Percentiles rank a stretch among this genome's conserved stretches.
Conservation (phyloP, 2,888 invertebrate species). For the Periphyllus acericola region DNA sequence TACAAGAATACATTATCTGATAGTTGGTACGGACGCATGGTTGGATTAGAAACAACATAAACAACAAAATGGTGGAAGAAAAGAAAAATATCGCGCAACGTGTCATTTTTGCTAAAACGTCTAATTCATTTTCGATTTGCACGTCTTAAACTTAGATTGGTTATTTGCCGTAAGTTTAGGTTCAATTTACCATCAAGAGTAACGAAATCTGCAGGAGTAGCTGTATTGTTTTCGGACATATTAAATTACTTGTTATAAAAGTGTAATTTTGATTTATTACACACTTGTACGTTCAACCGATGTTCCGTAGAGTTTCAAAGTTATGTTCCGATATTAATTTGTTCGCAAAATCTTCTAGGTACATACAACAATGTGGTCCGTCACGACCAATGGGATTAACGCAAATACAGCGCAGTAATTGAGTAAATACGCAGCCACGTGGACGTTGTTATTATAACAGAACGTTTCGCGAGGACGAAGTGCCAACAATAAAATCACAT, state of each 20-base stretch:
- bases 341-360: too few relatives aligned
- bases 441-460: too few relatives aligned
- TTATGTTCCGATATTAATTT: not conserved
- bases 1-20: too few relatives aligned
- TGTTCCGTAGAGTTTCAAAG: not conserved
- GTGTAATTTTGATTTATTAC: conserved; percentile 18
- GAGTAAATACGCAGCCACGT: too few relatives aligned
- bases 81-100: not conserved
- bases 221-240: not conserved
- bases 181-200: not conserved
- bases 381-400: too few relatives aligned
- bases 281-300: not conserved
- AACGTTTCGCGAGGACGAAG: too few relatives aligned
- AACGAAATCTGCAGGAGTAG: not conserved
- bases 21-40: too few relatives aligned
- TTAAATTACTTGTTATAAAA: not conserved
- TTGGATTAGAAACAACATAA: not conserved
- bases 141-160: not conserved
- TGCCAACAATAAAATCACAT: too few relatives aligned
- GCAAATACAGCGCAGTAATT: too few relatives aligned
- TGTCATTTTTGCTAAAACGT: not conserved
- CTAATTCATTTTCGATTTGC: conserved; percentile 1
- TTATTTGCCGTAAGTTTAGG: not conserved
- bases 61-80: not conserved
- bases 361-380: too few relatives aligned